A percentile compares a stretch with the other conserved stretches of the same genome.
Evolutionary conservation across 2,113 vertebrate genomes (phyloP).

Genomic region (Actenoides hombroni): DNA sequence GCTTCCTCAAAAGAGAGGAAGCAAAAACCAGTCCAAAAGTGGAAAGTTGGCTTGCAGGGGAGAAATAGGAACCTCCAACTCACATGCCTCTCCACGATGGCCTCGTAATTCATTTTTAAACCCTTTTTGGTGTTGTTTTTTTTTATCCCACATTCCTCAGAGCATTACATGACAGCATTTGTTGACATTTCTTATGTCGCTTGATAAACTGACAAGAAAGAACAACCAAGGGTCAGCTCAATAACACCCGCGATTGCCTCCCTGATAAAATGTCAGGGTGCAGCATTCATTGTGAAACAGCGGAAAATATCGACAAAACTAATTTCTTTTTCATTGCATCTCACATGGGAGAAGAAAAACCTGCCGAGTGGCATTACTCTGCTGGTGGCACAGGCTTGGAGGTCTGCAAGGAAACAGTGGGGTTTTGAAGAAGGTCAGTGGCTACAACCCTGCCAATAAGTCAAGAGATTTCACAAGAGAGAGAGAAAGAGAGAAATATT

Average conservation of each 20-base stretch:
- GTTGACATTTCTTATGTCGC: background rate
- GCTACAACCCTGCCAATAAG: background rate
- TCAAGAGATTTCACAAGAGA: background rate
- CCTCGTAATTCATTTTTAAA: background rate
- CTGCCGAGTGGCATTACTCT: background rate
- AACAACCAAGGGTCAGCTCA: background rate
- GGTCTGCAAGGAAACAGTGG: background rate
- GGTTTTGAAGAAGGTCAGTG: background rate
- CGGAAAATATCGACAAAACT: background rate
- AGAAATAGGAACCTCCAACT: background rate
- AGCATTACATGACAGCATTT: background rate
- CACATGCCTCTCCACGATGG: background rate
- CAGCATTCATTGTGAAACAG: background rate
- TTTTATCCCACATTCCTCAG: conserved; percentile 1
- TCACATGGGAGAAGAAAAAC: background rate
- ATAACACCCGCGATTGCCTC: rapidly evolving
- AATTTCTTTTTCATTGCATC: background rate
- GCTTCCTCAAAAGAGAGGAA: background rate
- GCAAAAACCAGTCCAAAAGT: background rate
- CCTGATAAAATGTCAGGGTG: background rate
- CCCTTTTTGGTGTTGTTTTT: background rate
- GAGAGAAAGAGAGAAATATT: background rate
- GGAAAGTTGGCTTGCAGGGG: background rate
- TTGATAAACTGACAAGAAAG: background rate
- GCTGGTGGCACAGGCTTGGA: background rate